Conservation (phyloP, 2,888 invertebrate species). For the Steinernema scapterisci region DNA sequence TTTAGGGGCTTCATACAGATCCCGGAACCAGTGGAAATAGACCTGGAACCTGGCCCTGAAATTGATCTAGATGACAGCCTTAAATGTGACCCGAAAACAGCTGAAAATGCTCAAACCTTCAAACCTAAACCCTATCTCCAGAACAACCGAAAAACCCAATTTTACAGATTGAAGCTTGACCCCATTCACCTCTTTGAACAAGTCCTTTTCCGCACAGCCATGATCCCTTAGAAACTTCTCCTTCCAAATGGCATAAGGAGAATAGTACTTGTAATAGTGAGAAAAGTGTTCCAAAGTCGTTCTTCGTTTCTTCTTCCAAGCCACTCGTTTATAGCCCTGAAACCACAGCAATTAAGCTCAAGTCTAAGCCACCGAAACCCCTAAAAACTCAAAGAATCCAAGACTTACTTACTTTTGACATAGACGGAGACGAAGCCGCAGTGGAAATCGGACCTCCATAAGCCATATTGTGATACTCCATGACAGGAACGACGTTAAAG, state of each 20-base stretch:
- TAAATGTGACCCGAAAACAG: too few relatives aligned
- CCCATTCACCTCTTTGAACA: slow-evolving; percentile 25
- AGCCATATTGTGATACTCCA: slow-evolving; percentile 13
- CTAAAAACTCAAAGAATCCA: too few relatives aligned
- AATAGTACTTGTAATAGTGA: slow-evolving; percentile 32
- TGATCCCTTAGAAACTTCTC: slow-evolving; percentile 29
- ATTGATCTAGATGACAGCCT: too few relatives aligned
- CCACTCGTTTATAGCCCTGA: slow-evolving; percentile 4
- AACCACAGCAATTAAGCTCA: neutral
- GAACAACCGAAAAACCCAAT: too few relatives aligned
- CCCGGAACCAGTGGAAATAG: too few relatives aligned
- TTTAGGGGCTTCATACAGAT: too few relatives aligned
- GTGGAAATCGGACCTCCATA: slow-evolving; percentile 1
- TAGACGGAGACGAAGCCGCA: neutral
- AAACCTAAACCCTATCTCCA: too few relatives aligned
- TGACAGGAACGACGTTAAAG: neutral
- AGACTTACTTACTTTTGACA: slow-evolving; percentile 6
- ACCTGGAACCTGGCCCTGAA: too few relatives aligned
- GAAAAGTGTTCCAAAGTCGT: neutral
- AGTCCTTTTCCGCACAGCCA: slow-evolving; percentile 32
- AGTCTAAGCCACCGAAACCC: too few relatives aligned
- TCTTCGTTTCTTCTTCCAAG: slow-evolving; percentile 10
- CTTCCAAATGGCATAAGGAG: slow-evolving; percentile 34
- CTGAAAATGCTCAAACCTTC: too few relatives aligned
- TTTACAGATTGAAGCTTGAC: too few relatives aligned